Evolutionary conservation across 2,113 vertebrate species (phyloP), one percentile per base, ranked within the genome.

Genomic region (Chionodraco myersi): DNA sequence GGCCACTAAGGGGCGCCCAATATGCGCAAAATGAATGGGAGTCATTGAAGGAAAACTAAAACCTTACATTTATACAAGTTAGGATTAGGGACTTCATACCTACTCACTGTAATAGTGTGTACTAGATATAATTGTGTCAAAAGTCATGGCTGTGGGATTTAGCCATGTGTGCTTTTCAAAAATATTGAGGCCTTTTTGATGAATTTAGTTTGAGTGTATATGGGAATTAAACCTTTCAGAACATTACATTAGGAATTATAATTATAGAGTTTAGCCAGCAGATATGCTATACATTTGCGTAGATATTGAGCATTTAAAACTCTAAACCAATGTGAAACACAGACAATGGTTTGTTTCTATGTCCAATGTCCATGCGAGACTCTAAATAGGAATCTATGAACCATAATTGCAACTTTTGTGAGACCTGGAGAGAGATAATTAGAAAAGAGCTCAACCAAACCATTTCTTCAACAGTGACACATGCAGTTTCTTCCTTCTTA

Each of bases 401-500:
- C 48, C 59, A 36, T 52, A 54, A 61, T 65, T 26, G 30, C 21
- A 68, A 57, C 14, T 15, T 58, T 4, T 62, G n/a, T 36, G 59
- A 79, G 30, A 60, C 36, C 48, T 44, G 36, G n/a, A 59, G 49
- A 61, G 1, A 44, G 53, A 21, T 18, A 51, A 64, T 34, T 53
- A 44, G 18, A 45, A 30, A 75, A 62, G 23, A 72, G 54, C 57
- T 81, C 45, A 44, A 53, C 68, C 77, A 54, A 72, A 78, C 41
- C 26, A 62, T 48, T 54, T 47, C 76, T 63, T 59, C 49, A 53
- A 58, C 70, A 41, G 45, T 49, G 57, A 72, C 65, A 75, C 72
- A 72, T 82, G 56, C 57, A 62, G 41, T 36, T 36, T 12, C 5
- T 57, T 8, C 48, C 14, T 58, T 67, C 57, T 61, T 93, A 99